Conservation (phyloP, 2,797 vertebrate genomes). For the Myiotriccus ornatus region DNA sequence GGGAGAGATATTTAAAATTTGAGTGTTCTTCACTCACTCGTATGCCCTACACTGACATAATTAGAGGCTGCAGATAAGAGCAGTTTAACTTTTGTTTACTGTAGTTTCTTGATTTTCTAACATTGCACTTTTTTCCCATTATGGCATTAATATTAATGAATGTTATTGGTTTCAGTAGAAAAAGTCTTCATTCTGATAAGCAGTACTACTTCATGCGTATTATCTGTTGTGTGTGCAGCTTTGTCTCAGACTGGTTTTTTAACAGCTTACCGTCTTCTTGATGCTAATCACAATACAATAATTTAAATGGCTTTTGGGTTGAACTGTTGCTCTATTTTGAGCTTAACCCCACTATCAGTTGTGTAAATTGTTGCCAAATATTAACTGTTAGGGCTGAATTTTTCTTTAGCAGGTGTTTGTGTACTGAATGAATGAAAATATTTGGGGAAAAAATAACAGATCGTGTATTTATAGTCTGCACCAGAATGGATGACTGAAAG, state of each 20-base stretch:
- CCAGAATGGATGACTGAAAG: neutral
- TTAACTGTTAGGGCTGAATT: neutral
- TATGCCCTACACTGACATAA: neutral
- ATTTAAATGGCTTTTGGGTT: neutral
- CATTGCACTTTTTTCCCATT: neutral
- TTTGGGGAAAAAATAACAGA: neutral
- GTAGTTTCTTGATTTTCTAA: neutral
- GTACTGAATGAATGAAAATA: neutral
- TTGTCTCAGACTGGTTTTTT: neutral
- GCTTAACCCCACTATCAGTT: neutral
- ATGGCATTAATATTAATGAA: neutral
- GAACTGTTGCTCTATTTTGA: neutral
- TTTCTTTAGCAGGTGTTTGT: neutral
- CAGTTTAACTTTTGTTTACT: neutral
- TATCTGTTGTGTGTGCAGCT: neutral
- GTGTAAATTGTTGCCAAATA: neutral
- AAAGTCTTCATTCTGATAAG: neutral
- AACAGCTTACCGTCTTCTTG: neutral
- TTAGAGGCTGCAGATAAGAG: neutral
- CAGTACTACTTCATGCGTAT: neutral
- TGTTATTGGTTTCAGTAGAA: neutral
- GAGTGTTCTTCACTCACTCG: neutral
- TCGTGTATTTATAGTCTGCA: neutral
- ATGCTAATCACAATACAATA: neutral
- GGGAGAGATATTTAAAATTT: neutral